Evolutionary conservation across 2,113 vertebrate species (phyloP).

Genomic region (Polyodon spathula): DNA sequence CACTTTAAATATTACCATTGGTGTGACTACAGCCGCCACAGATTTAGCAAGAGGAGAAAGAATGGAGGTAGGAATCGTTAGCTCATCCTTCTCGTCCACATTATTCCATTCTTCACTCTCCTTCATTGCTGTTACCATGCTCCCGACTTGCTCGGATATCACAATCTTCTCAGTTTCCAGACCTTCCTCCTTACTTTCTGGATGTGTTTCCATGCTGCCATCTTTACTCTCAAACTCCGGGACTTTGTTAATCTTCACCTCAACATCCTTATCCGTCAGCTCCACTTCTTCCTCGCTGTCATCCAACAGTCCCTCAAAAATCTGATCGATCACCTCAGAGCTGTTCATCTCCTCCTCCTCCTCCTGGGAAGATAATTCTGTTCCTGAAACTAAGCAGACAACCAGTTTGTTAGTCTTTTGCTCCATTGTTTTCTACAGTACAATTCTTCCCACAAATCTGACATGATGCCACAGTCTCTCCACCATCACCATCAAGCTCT

Average conservation of each 20-base stretch:
- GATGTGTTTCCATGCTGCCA: not conserved
- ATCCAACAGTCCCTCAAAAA: conserved; percentile 60
- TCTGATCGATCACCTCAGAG: conserved; percentile 48
- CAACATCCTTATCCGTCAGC: conserved; percentile 23
- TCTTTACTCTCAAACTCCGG: not conserved
- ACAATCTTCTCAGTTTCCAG: not conserved
- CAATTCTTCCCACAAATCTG: too few relatives aligned
- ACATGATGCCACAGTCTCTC: not conserved
- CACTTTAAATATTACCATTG: conserved; percentile 42
- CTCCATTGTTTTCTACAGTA: not conserved
- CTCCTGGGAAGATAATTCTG: conserved; percentile 25
- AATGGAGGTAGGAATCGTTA: conserved; percentile 48
- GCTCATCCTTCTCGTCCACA: conserved; percentile 38
- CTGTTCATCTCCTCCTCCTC: conserved; percentile 36
- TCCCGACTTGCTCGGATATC: too few relatives aligned
- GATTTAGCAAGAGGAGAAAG: conserved; percentile 64
- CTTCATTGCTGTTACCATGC: not conserved
- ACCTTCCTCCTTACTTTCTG: conserved; percentile 1
- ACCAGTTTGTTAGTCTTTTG: not conserved
- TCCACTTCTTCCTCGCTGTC: conserved; percentile 24
- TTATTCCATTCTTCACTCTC: conserved; percentile 21
- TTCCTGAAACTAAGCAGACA: conserved; percentile 19
- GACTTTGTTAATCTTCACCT: conserved; percentile 15
- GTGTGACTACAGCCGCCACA: conserved; percentile 55
- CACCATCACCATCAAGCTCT: not conserved